Evolutionary conservation across 2,113 vertebrate species (phyloP), one percentile per base, ranked within the genome.

Genomic region (Cacatua alba): DNA sequence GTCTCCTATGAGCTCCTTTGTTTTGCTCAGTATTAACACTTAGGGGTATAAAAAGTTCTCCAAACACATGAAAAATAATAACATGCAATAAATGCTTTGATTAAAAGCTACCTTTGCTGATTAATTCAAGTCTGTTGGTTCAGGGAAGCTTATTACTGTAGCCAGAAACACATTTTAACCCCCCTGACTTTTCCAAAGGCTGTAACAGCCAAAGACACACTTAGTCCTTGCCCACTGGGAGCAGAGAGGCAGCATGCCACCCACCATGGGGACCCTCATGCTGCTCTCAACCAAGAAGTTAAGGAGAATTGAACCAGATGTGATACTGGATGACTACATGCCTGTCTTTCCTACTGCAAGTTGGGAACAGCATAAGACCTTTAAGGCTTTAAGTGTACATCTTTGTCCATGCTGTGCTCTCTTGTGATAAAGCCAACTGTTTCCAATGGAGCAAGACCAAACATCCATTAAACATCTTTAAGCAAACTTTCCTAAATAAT

Each of bases 261-360:
- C 33, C 3, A 8, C 55, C 6, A 6, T 2, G 1, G 33, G 20
- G 6, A 25, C 33, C 43, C 78, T 24, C 20, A 13, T 2, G n/a
- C 18, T 28, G 35, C 72, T 75, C 24, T 81, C 92, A 95, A 68
- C 39, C 14, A 8, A 59, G 35, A 88, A 90, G 86, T 93, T 91
- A 62, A 93, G 35, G 25, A 76, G 25, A 39, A 91, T 43, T 31
- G 77, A 94, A 90, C 49, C 18, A 65, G 83, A 95, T 77, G 60
- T 44, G 55, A 48, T 51, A 93, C 67, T 80, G 25, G 51, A 89
- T 52, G 41, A 11, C 17, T 72, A 64, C 35, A 65, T 7, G 25
- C 68, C 23, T 29, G 68, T 17, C 28, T 39, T 52, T 68, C 74
- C 29, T 53, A 41, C 15, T 68, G 39, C 18, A 68, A 35, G 67